Evolutionary conservation across 2,797 vertebrate genomes (phyloP), one percentile per base, ranked within the genome.

Genomic region (Typhlichthys eigenmanni): DNA sequence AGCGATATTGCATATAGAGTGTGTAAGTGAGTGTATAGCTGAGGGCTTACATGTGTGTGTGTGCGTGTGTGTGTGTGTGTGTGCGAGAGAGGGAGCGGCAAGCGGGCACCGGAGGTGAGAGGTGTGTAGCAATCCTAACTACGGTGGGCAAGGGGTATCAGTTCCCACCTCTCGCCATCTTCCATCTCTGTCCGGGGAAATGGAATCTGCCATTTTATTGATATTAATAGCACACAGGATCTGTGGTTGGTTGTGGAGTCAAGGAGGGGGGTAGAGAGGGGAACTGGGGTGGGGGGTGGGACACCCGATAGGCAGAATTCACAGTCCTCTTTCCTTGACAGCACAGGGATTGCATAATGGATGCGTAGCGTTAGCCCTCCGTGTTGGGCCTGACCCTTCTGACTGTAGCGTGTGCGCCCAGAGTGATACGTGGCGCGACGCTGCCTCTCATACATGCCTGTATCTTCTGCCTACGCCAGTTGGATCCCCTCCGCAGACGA

Each of bases 181-280:
- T 77, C 66, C 73, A 79, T 91, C 91, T 93, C 91, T 90, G 88
- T 89, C 90, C 84, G 85, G 92, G 92, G 90, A 94, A 94, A 93
- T 91, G 84, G 91, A 94, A 92, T 93, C 84, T 89, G 89, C 90
- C 90, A 8, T 91, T 89, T 92, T 91, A 87, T 90, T 94, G 94
- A 92, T 94, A 94, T 96, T 95, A 94, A 94, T 94, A 95, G 93
- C 86, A 75, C 90, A 87, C 87, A 89, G 83, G 92, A 91, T 92
- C 91, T 91, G 89, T 89, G 93, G 83, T 90, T 83, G 81, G 81
- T 38, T 38, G 34, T 38, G 34, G 34, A 71, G 86, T 84, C 85
- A 86, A 88, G 78, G 78, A 81, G 89, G 88, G 85, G 89, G 89
- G 83, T 74, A 66, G 75, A 66, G 29, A 61, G 55, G 55, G 60